A percentile compares a stretch with the other conserved stretches of the same genome.
These are phyloP conservation scores for Cheilosia scutellata DNA, from an alignment of 2,888 invertebrate genomes.

Conservation along the genomic window DNA sequence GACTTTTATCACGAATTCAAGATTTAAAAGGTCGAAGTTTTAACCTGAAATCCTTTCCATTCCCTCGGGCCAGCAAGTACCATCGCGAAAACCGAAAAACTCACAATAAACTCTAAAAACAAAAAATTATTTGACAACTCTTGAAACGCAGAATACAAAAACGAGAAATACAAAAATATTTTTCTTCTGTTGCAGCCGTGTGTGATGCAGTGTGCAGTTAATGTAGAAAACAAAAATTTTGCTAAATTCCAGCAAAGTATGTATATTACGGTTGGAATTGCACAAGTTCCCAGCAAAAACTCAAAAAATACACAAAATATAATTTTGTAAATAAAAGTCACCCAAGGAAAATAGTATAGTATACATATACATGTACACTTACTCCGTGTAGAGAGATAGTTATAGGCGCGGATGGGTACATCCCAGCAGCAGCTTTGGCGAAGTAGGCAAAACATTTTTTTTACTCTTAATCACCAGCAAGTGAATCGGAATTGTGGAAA, in stretches of 20 bases:
- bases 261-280: constrained; percentile 50
- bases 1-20: constrained; percentile 70
- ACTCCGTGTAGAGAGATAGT: constrained; percentile 64
- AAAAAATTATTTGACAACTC: constrained; percentile 74
- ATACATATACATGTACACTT: constrained; percentile 74
- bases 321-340: constrained; percentile 75
- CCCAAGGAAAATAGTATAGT: constrained; percentile 70
- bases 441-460: constrained; percentile 46
- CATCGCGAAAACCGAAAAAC: constrained; percentile 54
- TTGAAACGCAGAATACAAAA: constrained; percentile 74
- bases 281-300: constrained; percentile 47
- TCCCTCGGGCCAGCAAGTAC: constrained; percentile 20
- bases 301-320: constrained; percentile 62
- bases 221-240: constrained; percentile 46
- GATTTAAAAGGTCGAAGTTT: constrained; percentile 69
- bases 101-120: constrained; percentile 58
- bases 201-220: constrained; percentile 65
- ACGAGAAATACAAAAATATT: constrained; percentile 69
- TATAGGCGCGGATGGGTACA: constrained; percentile 72
- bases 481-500: constrained; percentile 37
- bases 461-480: constrained; percentile 47
- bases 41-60: constrained; percentile 49
- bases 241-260: constrained; percentile 53
- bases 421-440: constrained; percentile 51
- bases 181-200: constrained; percentile 70